These are phyloP conservation scores for Metopia argyrocephala DNA, from an alignment of 2,888 invertebrate genomes.

Conservation along the genomic window DNA sequence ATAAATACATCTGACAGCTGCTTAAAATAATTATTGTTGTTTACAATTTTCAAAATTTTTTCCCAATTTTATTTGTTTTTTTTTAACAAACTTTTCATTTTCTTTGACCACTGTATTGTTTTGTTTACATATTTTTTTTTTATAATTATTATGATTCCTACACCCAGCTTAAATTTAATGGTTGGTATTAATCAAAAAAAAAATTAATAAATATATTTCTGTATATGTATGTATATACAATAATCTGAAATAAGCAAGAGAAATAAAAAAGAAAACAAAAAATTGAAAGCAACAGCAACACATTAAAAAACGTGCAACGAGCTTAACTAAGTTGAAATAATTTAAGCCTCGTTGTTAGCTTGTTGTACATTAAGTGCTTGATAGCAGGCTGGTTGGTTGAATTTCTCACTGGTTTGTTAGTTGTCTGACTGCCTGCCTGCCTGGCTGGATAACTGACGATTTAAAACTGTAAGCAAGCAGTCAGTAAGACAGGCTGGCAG, in stretches of 20 bases:
- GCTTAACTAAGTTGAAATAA: slow-evolving; percentile 66
- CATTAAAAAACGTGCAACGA: slow-evolving; percentile 61
- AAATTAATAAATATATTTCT: no score
- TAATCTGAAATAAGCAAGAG: slow-evolving; percentile 25
- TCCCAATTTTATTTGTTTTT: no score
- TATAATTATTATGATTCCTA: slow-evolving; percentile 31
- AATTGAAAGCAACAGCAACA: slow-evolving; percentile 7
- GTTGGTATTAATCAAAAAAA: slow-evolving; percentile 38
- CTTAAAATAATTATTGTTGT: no score
- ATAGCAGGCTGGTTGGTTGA: slow-evolving; percentile 56
- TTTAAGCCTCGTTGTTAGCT: slow-evolving; percentile 66
- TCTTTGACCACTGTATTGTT: slow-evolving; percentile 37
- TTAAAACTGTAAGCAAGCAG: slow-evolving; percentile 15
- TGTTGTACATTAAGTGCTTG: slow-evolving; percentile 60
- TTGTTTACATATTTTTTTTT: slow-evolving; percentile 30
- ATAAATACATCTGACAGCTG: no score
- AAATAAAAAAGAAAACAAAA: neutral
- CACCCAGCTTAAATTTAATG: slow-evolving; percentile 58
- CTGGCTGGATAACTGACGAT: neutral
- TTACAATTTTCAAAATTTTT: no score
- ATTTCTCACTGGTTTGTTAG: slow-evolving; percentile 39
- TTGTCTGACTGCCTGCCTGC: slow-evolving; percentile 21
- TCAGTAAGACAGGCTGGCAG: slow-evolving; percentile 13
- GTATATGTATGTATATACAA: no score
- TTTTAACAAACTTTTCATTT: no score